Evolutionary conservation across 2,888 invertebrate species (phyloP), one percentile per base, ranked within the genome.

Genomic region (Pollenia angustigena): DNA sequence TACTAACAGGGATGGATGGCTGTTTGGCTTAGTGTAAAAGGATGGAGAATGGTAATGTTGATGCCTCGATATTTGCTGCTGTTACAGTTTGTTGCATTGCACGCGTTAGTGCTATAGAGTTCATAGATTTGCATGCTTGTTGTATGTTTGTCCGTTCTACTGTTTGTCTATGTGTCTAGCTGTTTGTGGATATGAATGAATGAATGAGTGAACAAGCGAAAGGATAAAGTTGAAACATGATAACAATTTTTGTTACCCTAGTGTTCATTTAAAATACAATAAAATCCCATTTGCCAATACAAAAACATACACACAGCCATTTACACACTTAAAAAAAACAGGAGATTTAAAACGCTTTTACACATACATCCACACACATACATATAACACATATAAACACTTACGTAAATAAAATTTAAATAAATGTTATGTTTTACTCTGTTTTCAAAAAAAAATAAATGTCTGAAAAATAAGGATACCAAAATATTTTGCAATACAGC

Each of bases 221-320:
- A 75, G 82, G 69, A 82, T 82, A 82, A 82, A 69, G 76, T 82
- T 82, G 87, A 74, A 87, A 87, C 84, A 84, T 87, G 87, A 87
- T 87, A 87, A 84, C 81, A 78, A 32, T 83, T 84, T 81, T 76
- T 66, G 80, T 84, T 84, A 84, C 82, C 82, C 86, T 23, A 58
- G 72, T 84, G 87, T 84, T 87, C 87, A 87, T 87, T 87, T 87
- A 84, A 87, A 87, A 84, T 78, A 87, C 87, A 84, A 84, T 87
- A 87, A 87, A 87, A 84, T 78, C 81, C 84, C 87, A 81, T 84
- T 87, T 87, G 84, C 81, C 84, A 68, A 87, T 84, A 78, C 68
- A 72, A 81, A 68, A 52, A 58, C 48, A 62, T 52, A 60, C 0
- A 58, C 48, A 40, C 56, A 10, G 12, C n/a, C 10, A 71, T 46